Base-by-base conservation (phyloP, 1,140 invertebrate genomes). In the Drosophila malerkotliana region DNA sequence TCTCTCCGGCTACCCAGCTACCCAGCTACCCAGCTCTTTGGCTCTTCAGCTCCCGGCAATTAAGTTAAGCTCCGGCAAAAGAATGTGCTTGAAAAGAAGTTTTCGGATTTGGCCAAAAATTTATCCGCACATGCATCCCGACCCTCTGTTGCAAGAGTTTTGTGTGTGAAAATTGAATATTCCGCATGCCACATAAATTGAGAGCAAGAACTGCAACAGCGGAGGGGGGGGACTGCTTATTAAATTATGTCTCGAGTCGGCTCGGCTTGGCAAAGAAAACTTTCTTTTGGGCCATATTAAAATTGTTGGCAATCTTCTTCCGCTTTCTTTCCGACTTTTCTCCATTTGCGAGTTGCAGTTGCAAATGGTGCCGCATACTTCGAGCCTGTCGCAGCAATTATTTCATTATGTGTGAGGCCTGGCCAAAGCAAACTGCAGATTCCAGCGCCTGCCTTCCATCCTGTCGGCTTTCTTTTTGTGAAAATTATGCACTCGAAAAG, bases 91-190 rank as follows among this genome's bases (percentile, higher is more conserved):
- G 5, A 59, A 67, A 47, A 75, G 57, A 76, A 60, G 72, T 75
- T 59, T 66, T 57, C 39, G 47, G 30, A 18, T 54, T 48, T 53
- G 64, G 44, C 55, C 28, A 15, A 15, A 12, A 26, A 18, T 49
- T n/a, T 49, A 32, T 26, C 41, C 41, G 41, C 41, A 44, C 41
- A 44, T 44, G 41, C 41, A 44, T 7, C 14, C 18, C 18, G 15
- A 0, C 41, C 0, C n/a, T n/a, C 39, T 12, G 8, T 2, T 15
- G 14, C 18, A 2, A 47, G 44, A 47, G 9, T 21, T 47, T 47
- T 62, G 41, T 74, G 72, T 74, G 72, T 63, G 56, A 62, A 77
- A 87, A 87, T 77, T 82, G 74, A 81, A 88, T 78, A 88, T 67
- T 75, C 56, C 56, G 78, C 78, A 81, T 79, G 78, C 77, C 72